A percentile compares a stretch with the other conserved stretches of the same genome.
Evolutionary conservation across 2,888 invertebrate species (phyloP).

Genomic region (Polietes domitor): DNA sequence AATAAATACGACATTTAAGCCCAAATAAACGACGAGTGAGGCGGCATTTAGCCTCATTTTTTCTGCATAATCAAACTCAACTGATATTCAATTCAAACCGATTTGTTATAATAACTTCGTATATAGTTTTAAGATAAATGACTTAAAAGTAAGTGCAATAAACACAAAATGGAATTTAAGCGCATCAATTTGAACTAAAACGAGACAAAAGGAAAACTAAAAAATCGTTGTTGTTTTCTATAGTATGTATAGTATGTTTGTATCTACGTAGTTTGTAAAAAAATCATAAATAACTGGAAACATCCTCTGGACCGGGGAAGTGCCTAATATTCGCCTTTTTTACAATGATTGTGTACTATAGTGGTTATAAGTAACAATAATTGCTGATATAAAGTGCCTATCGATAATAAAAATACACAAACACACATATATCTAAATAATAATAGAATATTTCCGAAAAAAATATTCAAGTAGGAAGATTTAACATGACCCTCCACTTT

Average conservation of each 20-base stretch:
- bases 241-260: not conserved
- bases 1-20: slow-evolving; percentile 42
- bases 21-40: slow-evolving; percentile 2
- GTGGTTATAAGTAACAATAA: slow-evolving; percentile 17
- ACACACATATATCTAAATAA: not conserved
- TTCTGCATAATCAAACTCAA: slow-evolving; percentile 3
- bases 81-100: not conserved
- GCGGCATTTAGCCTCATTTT: not conserved
- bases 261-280: slow-evolving; percentile 2
- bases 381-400: not conserved
- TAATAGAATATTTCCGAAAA: too few species aligned
- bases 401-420: not conserved
- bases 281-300: slow-evolving; percentile 8
- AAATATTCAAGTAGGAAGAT: too few species aligned
- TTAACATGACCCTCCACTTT: too few species aligned
- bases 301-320: not conserved
- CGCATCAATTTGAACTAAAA: slow-evolving; percentile 50
- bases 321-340: not conserved
- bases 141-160: slow-evolving; percentile 10
- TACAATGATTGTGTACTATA: slow-evolving; percentile 10
- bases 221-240: slow-evolving; percentile 33
- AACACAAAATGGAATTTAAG: slow-evolving; percentile 32
- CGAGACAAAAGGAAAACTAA: not conserved
- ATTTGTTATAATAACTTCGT: not conserved
- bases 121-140: not conserved